These are phyloP conservation scores for Dicrostonyx torquatus DNA, from an alignment of 2,797 vertebrate species.

Conservation along the genomic window DNA sequence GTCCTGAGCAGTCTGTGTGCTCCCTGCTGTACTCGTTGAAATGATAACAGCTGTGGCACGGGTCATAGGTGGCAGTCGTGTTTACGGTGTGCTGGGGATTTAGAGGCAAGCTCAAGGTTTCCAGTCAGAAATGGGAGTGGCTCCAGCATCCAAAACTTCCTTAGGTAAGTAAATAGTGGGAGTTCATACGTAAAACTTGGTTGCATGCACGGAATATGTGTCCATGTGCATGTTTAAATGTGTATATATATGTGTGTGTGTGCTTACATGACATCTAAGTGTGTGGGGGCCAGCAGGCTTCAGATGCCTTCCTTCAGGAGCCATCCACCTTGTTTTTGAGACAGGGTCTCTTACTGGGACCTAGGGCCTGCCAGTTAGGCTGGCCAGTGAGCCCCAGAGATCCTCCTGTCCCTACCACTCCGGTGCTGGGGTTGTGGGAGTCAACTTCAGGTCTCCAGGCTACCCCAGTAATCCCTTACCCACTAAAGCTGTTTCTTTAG, in stretches of 20 bases:
- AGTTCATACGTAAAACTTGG: not conserved
- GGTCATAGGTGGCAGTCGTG: rapidly evolving
- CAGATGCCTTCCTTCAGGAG: not conserved
- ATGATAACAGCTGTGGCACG: not conserved
- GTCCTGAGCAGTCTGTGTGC: not conserved
- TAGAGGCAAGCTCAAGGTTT: not conserved
- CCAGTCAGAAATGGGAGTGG: not conserved
- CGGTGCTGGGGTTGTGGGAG: not conserved
- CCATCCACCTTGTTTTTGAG: not conserved
- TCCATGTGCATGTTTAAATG: not conserved
- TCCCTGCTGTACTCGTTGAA: not conserved
- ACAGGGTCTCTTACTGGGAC: not conserved
- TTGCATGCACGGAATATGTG: not conserved
- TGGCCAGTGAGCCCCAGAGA: not conserved
- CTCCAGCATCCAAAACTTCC: not conserved
- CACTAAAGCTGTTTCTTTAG: not conserved
- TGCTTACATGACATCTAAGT: too few relatives aligned
- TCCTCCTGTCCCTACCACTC: not conserved
- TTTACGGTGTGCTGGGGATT: rapidly evolving
- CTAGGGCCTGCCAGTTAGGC: too few relatives aligned
- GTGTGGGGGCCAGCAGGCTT: not conserved
- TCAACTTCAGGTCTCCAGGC: too few relatives aligned
- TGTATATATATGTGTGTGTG: not conserved
- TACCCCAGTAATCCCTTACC: not conserved
- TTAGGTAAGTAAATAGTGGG: not conserved